Base-by-base conservation (phyloP, 2,797 vertebrate species). In the Myripristis murdjan region DNA sequence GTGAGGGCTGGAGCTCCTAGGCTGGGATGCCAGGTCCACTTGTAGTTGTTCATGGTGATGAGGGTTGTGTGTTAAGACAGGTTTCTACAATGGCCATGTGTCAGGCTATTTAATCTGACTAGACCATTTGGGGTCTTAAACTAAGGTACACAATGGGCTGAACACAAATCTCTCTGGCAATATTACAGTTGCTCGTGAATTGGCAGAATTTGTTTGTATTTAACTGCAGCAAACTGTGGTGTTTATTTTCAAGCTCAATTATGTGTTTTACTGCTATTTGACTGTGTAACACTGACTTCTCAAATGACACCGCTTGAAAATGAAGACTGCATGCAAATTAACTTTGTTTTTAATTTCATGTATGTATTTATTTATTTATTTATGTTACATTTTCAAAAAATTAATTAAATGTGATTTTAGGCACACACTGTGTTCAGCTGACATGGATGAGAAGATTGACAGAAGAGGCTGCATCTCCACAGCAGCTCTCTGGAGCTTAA, bases 11-110 rank as follows among this genome's bases (percentile, higher is more conserved):
- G 46, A 74, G 64, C 83, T 82, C 78, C 87, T 51, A 35, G 4
- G n/a, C 76, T 65, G 68, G 81, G 77, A 81, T 62, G 79, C 80
- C 80, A 81, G 82, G 82, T 90, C 75, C 82, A 77, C 81, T 88
- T 86, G 85, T 89, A 85, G 85, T 86, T 86, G 87, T 85, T 84
- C 73, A 67, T 46, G 49, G 55, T 18, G 71, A 82, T 64, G 55
- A 74, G 69, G 60, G 67, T 82, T 86, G 57, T 26, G 16, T 75
- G 70, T 67, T 69, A 51, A 69, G 53, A 55, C 56, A 68, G 68
- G 35, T 72, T 77, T 62, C 46, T 46, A 73, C 49, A 59, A 22
- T 65, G 9, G 26, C 51, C 39, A 9, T 14, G 55, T 66, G 44
- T 51, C 62, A 24, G 35, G 26, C 48, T 73, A 39, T 70, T 73